A percentile compares a stretch with the other conserved stretches of the same genome.
Conservation (phyloP, 2,113 vertebrate species). For the Ammodytes marinus region DNA sequence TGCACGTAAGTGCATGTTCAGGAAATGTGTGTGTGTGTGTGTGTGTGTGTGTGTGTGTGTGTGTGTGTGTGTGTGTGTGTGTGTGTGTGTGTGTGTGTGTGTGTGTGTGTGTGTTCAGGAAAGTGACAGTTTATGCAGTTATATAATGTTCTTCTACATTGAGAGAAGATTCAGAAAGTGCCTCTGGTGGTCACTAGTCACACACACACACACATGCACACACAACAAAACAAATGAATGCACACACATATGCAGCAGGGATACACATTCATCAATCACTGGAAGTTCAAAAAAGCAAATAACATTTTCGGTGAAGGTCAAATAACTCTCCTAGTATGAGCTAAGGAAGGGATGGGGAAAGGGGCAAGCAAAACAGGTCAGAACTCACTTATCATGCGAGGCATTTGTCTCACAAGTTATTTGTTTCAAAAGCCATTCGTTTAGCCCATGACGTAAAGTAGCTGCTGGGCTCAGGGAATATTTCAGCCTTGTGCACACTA, state of each 20-base stretch:
- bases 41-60: neutral
- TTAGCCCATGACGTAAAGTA: conserved; percentile 15
- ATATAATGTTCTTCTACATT: conserved; percentile 51
- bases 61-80: conserved; percentile 2
- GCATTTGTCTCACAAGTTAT: conserved; percentile 38
- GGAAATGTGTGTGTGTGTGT: conserved; percentile 1
- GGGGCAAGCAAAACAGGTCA: neutral
- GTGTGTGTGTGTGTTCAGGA: conserved; percentile 3
- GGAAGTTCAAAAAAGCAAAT: conserved; percentile 14
- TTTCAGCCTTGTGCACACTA: conserved; percentile 7
- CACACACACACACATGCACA: conserved; percentile 7
- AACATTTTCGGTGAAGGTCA: conserved; percentile 18
- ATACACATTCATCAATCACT: conserved; percentile 52
- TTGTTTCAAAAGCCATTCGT: conserved; percentile 33
- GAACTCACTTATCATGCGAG: conserved; percentile 40
- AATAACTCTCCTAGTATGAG: conserved; percentile 30
- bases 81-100: conserved; percentile 14
- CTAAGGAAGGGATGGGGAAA: neutral
- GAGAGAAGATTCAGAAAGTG: conserved; percentile 40
- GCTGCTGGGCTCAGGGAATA: conserved; percentile 2
- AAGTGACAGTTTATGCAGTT: conserved; percentile 40
- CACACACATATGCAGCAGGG: conserved; percentile 26
- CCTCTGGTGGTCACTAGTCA: conserved; percentile 31
- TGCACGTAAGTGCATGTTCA: too few species aligned
- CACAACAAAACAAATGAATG: conserved; percentile 25